Evolutionary conservation across 2,113 vertebrate genomes (phyloP), one percentile per base, ranked within the genome.

Genomic region (Egretta garzetta): DNA sequence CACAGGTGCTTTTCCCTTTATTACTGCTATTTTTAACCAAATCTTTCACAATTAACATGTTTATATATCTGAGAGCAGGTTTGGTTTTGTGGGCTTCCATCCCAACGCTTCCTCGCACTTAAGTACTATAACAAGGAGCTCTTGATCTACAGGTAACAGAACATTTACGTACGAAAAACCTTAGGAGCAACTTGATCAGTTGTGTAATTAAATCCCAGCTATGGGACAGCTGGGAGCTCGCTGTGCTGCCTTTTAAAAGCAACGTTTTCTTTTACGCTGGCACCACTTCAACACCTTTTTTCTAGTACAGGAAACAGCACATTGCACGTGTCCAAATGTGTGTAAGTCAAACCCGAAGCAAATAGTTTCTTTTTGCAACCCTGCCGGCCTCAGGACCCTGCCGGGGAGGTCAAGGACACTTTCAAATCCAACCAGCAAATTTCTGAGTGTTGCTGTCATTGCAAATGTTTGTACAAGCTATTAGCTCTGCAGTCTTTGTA

Each of bases 281-380:
- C 84, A 87, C 23, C 63, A 85, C 37, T 94, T 96, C 86, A 91
- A 64, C 91, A 89, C 74, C 73, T 87, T 90, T 90, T 75, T 91
- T 64, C 80, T 76, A 85, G 64, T 41, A 97, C 50, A 96, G 96
- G 96, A 98, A 98, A 92, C 71, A 95, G 84, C 90, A 70, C 83
- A 95, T 74, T 50, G 80, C 71, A 81, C 90, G 95, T 98, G 77
- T 96, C 94, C 91, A 97, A 96, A 96, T 32, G 75, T 7, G n/a
- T 37, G 49, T 73, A 82, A 97, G 89, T 95, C 94, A 97, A 91
- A 96, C 71, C 58, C 10, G 22, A 95, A 81, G 81, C 84, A 96
- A 90, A 95, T 5, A 80, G n/a, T 55, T 96, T 86, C 23, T n/a
- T 93, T 96, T 70, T 67, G 47, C 8, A 33, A 89, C 58, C 93